Percentiles rank a stretch among this genome's conserved stretches.
These are phyloP conservation scores for Urocolius indicus DNA, from an alignment of 2,113 vertebrate genomes.

Conservation along the genomic window DNA sequence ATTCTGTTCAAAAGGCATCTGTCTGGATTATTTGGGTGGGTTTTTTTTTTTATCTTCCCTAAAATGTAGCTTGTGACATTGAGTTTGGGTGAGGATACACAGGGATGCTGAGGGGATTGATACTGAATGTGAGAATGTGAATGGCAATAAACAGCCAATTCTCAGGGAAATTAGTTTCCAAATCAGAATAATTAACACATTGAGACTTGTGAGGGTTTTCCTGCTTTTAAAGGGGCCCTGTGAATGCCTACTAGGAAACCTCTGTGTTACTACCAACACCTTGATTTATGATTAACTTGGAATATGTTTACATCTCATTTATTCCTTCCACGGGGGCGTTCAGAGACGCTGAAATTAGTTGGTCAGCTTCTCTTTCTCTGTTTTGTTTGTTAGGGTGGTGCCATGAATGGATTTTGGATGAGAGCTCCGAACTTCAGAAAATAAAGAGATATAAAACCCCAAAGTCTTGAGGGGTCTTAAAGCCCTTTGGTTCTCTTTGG, in stretches of 20 bases:
- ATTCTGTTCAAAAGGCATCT: not conserved
- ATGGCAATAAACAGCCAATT: not conserved
- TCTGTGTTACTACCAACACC: constrained; percentile 29
- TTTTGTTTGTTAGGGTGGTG: not conserved
- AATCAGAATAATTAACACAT: constrained; percentile 13
- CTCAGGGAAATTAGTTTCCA: not conserved
- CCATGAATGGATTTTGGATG: not conserved
- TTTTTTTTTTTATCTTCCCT: not conserved
- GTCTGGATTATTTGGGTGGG: not conserved
- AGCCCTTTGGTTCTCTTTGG: not conserved
- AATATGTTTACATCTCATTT: constrained; percentile 60
- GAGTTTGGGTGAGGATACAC: not conserved
- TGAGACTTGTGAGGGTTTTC: constrained; percentile 16
- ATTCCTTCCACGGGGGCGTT: not conserved
- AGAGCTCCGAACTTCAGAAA: not conserved
- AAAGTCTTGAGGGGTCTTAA: not conserved
- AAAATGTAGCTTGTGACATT: not conserved
- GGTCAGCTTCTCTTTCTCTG: not conserved
- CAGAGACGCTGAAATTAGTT: not conserved
- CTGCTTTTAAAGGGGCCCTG: constrained; percentile 16
- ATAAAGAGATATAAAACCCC: not conserved
- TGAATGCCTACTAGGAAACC: not conserved
- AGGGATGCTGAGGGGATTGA: not conserved
- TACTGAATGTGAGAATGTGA: not conserved
- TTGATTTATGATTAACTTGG: constrained; percentile 43